A percentile compares a stretch with the other conserved stretches of the same genome.
phyloP scores from a whole-genome alignment of 2,113 vertebrate species.

The Chionis minor region DNA sequence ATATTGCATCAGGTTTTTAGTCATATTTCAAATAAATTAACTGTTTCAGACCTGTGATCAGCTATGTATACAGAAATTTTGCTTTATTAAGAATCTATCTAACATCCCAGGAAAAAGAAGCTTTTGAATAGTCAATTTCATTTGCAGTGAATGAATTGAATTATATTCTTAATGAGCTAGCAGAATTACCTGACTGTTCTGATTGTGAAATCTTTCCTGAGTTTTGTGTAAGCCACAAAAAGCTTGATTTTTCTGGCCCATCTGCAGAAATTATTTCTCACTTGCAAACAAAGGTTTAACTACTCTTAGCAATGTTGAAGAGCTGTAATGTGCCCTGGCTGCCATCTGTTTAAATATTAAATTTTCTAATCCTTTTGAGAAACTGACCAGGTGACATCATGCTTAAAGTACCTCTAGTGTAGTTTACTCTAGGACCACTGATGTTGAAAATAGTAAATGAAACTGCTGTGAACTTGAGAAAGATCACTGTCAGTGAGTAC shows the following conservation, averaged over 20 bases:
- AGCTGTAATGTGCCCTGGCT: neutral
- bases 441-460: neutral
- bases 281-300: neutral
- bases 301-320: neutral
- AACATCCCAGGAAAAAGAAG: neutral
- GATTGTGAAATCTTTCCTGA: neutral
- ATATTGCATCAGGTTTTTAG: neutral
- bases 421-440: neutral
- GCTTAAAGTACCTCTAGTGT: neutral
- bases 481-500: neutral
- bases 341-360: neutral
- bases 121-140: neutral
- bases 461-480: neutral
- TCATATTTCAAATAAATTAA: neutral
- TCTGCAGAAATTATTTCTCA: neutral
- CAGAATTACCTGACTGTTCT: neutral
- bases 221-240: neutral
- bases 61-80: neutral
- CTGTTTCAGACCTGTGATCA: neutral
- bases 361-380: neutral
- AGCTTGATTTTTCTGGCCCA: neutral
- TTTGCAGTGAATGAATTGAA: neutral
- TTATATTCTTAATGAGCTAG: neutral
- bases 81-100: neutral
- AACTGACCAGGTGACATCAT: neutral